Percentiles rank a stretch among this genome's conserved stretches.
Evolutionary conservation across 23 tunicate species (phyloP).

Genomic region (Clavelina lepadiformis): DNA sequence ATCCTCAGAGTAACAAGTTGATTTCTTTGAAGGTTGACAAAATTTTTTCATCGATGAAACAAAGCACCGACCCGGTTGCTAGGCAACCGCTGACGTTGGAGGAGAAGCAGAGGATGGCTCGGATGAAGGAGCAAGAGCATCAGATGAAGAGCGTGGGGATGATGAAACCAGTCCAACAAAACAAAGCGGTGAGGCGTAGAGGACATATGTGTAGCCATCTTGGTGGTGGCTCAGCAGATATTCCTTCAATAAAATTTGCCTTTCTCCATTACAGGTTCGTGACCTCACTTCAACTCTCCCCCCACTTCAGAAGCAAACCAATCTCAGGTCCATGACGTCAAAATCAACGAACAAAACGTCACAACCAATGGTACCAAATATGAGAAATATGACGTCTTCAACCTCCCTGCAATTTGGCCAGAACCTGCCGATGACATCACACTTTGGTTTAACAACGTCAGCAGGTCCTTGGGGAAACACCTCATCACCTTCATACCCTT

Average conservation of each 20-base stretch:
- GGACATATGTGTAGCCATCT: background rate
- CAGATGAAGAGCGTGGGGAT: conserved; percentile 74
- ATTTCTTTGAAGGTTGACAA: too few species aligned
- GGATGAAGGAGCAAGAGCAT: conserved; percentile 46
- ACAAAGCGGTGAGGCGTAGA: background rate
- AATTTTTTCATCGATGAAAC: background rate
- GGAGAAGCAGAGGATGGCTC: conserved; percentile 81
- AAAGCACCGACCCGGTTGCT: background rate
- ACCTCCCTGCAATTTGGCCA: too few species aligned
- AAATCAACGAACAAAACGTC: too few species aligned
- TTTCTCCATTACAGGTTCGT: too few species aligned
- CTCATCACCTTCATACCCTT: conserved; percentile 6
- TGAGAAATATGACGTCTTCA: too few species aligned
- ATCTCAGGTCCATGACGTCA: conserved; percentile 29
- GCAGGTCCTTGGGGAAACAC: background rate
- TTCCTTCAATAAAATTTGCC: background rate
- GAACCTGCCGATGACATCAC: conserved; percentile 15
- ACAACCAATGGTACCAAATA: too few species aligned
- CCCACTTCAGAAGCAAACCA: conserved; percentile 64
- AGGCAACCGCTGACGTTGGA: conserved; percentile 75
- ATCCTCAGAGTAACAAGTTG: too few species aligned
- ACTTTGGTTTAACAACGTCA: conserved; percentile 2
- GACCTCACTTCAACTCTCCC: conserved; percentile 80
- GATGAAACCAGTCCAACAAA: conserved; percentile 44
- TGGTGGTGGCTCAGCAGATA: background rate